phyloP scores from a whole-genome alignment of 2,888 invertebrate species.

The Meteorus cinctellus region DNA sequence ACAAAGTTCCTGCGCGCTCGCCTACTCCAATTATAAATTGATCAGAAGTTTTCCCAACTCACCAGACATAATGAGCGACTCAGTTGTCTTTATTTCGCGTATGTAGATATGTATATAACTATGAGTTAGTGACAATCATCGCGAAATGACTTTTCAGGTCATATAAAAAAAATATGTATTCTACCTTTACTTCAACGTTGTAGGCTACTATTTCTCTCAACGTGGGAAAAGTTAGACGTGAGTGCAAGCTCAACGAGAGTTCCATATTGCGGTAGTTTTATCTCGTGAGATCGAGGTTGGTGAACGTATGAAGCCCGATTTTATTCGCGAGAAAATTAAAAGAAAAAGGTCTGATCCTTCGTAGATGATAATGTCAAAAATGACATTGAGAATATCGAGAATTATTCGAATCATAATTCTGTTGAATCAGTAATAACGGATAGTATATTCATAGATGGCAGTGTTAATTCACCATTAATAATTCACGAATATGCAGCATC shows the following conservation, averaged over 20 bases:
- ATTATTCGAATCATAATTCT: too few relatives aligned
- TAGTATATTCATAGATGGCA: too few relatives aligned
- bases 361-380: too few relatives aligned
- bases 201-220: background rate
- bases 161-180: background rate
- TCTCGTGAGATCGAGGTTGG: too few relatives aligned
- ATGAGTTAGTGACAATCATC: background rate
- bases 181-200: background rate
- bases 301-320: too few relatives aligned
- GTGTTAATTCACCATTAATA: too few relatives aligned
- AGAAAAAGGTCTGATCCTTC: too few relatives aligned
- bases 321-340: too few relatives aligned
- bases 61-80: conserved; percentile 54
- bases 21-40: conserved; percentile 63
- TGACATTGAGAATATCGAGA: too few relatives aligned
- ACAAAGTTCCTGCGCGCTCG: conserved; percentile 36
- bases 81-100: conserved; percentile 12
- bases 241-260: conserved; percentile 3
- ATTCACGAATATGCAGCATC: too few relatives aligned
- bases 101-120: background rate
- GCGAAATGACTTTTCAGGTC: background rate
- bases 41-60: conserved; percentile 60
- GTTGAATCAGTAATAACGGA: too few relatives aligned
- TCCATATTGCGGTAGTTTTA: background rate
- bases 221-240: background rate